A percentile compares a stretch with the other conserved stretches of the same genome.
Evolutionary conservation across 2,888 invertebrate genomes (phyloP).

Genomic region (Diaperis boleti): DNA sequence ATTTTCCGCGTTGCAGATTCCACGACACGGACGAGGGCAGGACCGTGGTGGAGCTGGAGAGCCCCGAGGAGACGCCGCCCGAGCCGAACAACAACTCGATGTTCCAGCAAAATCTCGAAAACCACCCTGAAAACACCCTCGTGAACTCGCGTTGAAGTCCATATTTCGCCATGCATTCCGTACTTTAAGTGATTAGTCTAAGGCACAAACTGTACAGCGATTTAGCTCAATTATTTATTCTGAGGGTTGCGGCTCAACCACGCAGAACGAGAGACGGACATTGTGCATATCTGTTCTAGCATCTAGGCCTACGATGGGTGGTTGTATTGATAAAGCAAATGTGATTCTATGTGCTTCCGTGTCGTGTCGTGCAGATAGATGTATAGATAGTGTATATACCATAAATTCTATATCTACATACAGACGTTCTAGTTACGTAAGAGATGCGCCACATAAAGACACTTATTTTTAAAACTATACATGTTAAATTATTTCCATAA

Average conservation of each 20-base stretch:
- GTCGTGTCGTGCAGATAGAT: slow-evolving; percentile 47
- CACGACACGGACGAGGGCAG: slow-evolving; percentile 65
- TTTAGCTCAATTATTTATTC: not conserved
- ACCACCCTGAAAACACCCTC: slow-evolving; percentile 58
- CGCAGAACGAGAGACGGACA: too few species aligned
- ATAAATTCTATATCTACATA: slow-evolving; percentile 16
- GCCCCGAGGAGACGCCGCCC: slow-evolving; percentile 53
- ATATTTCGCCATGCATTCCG: slow-evolving; percentile 8
- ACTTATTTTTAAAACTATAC: slow-evolving; percentile 30
- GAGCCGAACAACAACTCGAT: slow-evolving; percentile 71
- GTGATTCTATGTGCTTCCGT: slow-evolving; percentile 63
- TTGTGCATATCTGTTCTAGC: slow-evolving; percentile 44
- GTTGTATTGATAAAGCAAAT: slow-evolving; percentile 53
- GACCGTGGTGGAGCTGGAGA: slow-evolving; percentile 61
- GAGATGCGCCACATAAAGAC: slow-evolving; percentile 26
- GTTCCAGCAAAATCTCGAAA: slow-evolving; percentile 70
- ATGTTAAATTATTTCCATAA: slow-evolving; percentile 34
- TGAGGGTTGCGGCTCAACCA: not conserved
- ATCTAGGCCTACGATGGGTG: slow-evolving; percentile 35
- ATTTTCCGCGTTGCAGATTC: slow-evolving; percentile 65
- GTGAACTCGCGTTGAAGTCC: slow-evolving; percentile 55
- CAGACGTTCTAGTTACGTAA: slow-evolving; percentile 25
- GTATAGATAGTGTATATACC: slow-evolving; percentile 37
- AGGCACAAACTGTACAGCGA: slow-evolving; percentile 2
- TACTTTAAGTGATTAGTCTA: slow-evolving; percentile 18